Evolutionary conservation across 2,797 vertebrate genomes (phyloP), one percentile per base, ranked within the genome.

Genomic region (Vultur gryphus): DNA sequence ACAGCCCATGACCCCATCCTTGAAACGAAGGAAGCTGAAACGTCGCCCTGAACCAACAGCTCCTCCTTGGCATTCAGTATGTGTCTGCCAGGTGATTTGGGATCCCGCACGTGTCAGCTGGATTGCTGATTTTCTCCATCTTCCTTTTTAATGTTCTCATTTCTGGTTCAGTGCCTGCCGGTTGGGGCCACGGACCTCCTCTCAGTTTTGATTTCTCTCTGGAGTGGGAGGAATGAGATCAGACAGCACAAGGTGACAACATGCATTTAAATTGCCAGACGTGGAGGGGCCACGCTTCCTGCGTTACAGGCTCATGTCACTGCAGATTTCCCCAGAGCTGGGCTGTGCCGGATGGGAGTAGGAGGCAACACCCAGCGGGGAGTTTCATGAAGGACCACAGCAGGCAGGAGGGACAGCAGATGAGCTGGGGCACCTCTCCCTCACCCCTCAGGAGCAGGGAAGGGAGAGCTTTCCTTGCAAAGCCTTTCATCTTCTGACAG

Each of bases 251-350:
- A 46, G 61, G 70, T n/a, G 80, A 61, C 69, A 61, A 54, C 7
- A 5, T 2, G 39, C 18, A 14, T 39, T 44, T n/a, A 17, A 43
- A 67, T 20, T n/a, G 46, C 66, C 28, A 58, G 73, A 23, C 1
- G 0, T 3, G 54, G 69, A 43, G 18, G 20, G 25, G 13, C 11
- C 59, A 43, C 2, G 0, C 9, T 61, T 43, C 39, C 54, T 16
- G 14, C 0, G 0, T 10, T 51, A 7, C 11, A 4, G 33, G 9
- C 54, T 84, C 1, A 0, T 3, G 11, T 54, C 66, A 54, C 49
- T 28, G 2, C 61, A 16, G 5, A 12, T 10, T 5, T 48, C 78
- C 78, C 57, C 65, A 57, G 43, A 35, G 28, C 16, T 23, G 48
- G 35, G 21, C 46, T 39, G 48, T 9, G 13, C 54, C 2, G 13